A percentile compares a stretch with the other conserved stretches of the same genome.
Conservation (phyloP, 2,888 invertebrate genomes). For the Zygogramma bicolorata region DNA sequence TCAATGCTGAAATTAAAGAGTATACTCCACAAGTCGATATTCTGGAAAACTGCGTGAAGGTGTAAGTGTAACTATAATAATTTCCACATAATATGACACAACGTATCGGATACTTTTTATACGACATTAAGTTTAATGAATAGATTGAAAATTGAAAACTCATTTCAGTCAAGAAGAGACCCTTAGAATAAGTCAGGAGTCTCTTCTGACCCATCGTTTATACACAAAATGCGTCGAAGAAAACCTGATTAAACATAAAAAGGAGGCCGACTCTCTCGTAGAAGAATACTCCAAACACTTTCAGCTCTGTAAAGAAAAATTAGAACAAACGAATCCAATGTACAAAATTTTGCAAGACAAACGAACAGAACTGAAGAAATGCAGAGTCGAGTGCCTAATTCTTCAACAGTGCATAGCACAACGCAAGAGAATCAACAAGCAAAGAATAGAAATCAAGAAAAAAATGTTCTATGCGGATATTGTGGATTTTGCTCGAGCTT, state of each 20-base stretch:
- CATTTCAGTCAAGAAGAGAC: slow-evolving; percentile 26
- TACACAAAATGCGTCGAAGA: slow-evolving; percentile 26
- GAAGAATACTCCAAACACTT: slow-evolving; percentile 20
- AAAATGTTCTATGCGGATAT: slow-evolving; percentile 30
- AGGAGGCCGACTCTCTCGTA: slow-evolving; percentile 20
- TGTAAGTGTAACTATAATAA: slow-evolving; percentile 32
- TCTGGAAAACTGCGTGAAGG: slow-evolving; percentile 21
- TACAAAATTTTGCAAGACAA: slow-evolving; percentile 34
- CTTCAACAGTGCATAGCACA: slow-evolving; percentile 25
- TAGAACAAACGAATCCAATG: slow-evolving; percentile 28
- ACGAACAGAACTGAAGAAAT: slow-evolving; percentile 22
- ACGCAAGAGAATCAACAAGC: slow-evolving; percentile 12
- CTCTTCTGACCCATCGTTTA: slow-evolving; percentile 22
- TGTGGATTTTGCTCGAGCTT: slow-evolving; percentile 26
- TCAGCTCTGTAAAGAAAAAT: slow-evolving; percentile 24
- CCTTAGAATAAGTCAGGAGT: slow-evolving; percentile 23
- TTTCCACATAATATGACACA: too few relatives aligned
- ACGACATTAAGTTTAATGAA: too few relatives aligned
- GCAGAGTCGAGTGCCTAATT: slow-evolving; percentile 24
- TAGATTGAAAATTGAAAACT: too few relatives aligned
- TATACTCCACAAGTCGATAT: slow-evolving; percentile 23
- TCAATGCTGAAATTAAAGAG: slow-evolving; percentile 29
- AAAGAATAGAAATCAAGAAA: slow-evolving; percentile 14
- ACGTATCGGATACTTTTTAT: too few relatives aligned
- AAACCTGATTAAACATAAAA: slow-evolving; percentile 20